These are phyloP conservation scores for Eupithecia insigniata DNA, from an alignment of 2,888 invertebrate genomes.

Conservation along the genomic window DNA sequence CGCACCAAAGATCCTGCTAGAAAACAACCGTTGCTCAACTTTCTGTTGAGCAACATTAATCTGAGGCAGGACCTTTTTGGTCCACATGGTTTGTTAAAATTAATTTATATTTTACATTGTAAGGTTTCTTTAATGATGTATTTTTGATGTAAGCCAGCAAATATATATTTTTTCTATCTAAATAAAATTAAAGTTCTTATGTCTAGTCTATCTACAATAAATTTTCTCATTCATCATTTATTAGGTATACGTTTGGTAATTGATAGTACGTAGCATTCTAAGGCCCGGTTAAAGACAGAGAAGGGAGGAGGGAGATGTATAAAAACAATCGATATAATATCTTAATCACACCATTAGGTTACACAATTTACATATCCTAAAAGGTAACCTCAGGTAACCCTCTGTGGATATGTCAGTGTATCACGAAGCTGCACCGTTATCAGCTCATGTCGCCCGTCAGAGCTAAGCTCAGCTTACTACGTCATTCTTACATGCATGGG, in stretches of 20 bases:
- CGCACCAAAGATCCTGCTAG: too few relatives aligned
- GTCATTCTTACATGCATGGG: conserved; percentile 44
- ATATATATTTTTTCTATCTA: too few relatives aligned
- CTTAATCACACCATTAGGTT: not conserved
- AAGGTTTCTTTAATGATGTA: too few relatives aligned
- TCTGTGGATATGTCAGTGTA: not conserved
- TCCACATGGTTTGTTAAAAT: too few relatives aligned
- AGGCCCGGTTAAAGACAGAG: not conserved
- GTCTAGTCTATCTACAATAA: not conserved
- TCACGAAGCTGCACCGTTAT: conserved; percentile 23
- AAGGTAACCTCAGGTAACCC: not conserved
- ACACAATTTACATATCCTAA: not conserved
- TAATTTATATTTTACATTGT: too few relatives aligned
- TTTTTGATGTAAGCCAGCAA: too few relatives aligned
- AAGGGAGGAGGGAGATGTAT: not conserved
- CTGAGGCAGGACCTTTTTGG: too few relatives aligned
- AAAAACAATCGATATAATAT: not conserved
- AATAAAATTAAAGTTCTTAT: not conserved
- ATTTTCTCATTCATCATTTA: not conserved
- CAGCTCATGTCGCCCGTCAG: conserved; percentile 19
- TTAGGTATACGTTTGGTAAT: not conserved
- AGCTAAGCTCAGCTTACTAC: conserved; percentile 45
- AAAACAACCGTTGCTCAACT: too few relatives aligned
- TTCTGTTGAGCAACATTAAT: too few relatives aligned
- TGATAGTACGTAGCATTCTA: not conserved